Evolutionary conservation across 2,797 vertebrate genomes (phyloP), one percentile per base, ranked within the genome.

Genomic region (Gobio occitaniae): DNA sequence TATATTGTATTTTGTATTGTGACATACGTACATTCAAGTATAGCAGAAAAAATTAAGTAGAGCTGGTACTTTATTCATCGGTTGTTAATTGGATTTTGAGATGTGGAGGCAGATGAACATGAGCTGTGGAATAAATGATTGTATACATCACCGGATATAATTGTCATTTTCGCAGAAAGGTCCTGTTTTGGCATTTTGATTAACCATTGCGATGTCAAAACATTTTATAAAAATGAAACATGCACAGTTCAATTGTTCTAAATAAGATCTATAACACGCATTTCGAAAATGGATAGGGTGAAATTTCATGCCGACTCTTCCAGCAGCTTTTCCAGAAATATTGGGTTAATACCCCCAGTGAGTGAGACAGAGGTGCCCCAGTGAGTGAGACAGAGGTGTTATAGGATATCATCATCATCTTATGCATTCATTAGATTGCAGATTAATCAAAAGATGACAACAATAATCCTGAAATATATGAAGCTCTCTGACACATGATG

Each of bases 381-480:
- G 38, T 82, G 68, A 71, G 32, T 9, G 52, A 56, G 79, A 36
- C 11, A 16, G 17, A 82, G 13, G 44, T 65, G 5, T 63, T 38
- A 65, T 50, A 41, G 15, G 29, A 54, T 83, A 66, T 17, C 13
- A 48, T n/a, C 63, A 15, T 41, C 19, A 38, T 83, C 1, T 52
- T 54, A 69, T 65, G 32, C 71, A 50, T 54, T 25, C 32, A 54
- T 75, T 75, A 83, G 44, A 83, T 41, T 66, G 32, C n/a, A 13
- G 56, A 83, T 65, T 83, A 65, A 76, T 83, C 71, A 66, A 29
- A 19, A 21, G 29, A 36, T 75, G 48, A 44, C 63, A 68, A 13
- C n/a, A 41, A 48, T 38, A 66, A 44, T 74, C 69, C 16, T 72
- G n/a, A n/a, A 78, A n/a, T 78, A 44, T 47, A 41, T 36, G 25